Evolutionary conservation across 2,113 vertebrate genomes (phyloP).

Genomic region (Jaculus jaculus): DNA sequence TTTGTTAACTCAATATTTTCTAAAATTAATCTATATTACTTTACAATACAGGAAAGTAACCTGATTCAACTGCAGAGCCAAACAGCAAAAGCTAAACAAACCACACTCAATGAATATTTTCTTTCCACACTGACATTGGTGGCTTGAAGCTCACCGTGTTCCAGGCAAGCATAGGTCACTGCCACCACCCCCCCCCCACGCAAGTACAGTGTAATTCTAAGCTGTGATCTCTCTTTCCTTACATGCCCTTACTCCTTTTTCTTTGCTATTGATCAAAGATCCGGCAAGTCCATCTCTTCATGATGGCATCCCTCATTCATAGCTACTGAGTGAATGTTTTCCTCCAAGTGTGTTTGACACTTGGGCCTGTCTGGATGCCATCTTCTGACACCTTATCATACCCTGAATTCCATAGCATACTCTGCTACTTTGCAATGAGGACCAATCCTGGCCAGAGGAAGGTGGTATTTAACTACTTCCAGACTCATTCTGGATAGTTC

Average conservation of each 20-base stretch:
- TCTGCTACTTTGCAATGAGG: neutral
- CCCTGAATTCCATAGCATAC: neutral
- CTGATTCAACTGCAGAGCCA: neutral
- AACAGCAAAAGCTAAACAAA: neutral
- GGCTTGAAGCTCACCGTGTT: neutral
- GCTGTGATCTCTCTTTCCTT: neutral
- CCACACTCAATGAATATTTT: neutral
- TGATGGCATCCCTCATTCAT: neutral
- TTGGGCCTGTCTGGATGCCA: neutral
- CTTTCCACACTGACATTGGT: neutral
- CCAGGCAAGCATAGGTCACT: neutral
- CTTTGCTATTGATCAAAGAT: neutral
- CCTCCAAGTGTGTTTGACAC: neutral
- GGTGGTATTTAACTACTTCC: neutral
- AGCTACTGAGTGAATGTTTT: neutral
- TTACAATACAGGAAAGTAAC: neutral
- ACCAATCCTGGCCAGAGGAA: neutral
- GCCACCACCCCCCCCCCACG: neutral
- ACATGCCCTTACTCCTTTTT: neutral
- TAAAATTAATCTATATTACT: neutral
- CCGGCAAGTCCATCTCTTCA: neutral
- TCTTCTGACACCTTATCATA: neutral
- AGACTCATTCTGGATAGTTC: neutral
- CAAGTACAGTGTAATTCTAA: neutral
- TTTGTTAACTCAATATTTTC: slow-evolving; percentile 21